Base-by-base conservation (phyloP, 2,113 vertebrate species). In the Nyctibius bracteatus region DNA sequence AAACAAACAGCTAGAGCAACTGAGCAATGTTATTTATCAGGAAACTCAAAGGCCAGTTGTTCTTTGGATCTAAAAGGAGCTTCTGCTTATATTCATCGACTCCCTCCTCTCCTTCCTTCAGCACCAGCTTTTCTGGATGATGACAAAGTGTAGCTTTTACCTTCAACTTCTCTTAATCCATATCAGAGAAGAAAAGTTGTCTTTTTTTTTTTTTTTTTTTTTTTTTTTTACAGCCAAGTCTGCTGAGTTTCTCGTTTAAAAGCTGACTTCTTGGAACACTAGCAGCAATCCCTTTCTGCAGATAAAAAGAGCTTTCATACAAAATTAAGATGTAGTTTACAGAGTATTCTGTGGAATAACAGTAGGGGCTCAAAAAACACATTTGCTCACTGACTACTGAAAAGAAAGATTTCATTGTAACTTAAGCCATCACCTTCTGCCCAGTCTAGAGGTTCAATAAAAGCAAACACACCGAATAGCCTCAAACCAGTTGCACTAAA, bases 321-420 rank as follows among this genome's bases (percentile, higher is more conserved):
- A 86, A 96, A 96, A 96, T 90, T 92, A 86, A 94, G 92, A 93
- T 78, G 85, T 80, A 92, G 79, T 90, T 96, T 91, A 94, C 70
- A 88, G 65, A 4, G 19, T 83, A 83, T 75, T 90, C 81, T 7
- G 0, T 31, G 24, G 33, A 94, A 70, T 91, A 96, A 95, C 92
- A 96, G 93, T 5, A 90, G 67, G 49, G 91, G 58, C 59, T 92
- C 18, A 8, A 94, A 94, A 96, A 95, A 20, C 88, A 81, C 20
- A 95, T 90, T 95, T 95, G 59, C 92, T 96, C 74, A 88, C 67
- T 57, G 78, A 80, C 87, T 92, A 46, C 67, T 74, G 63, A 88
- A 85, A 90, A 96, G 78, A 94, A 96, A 90, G 90, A 92, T 80
- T 92, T 91, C 47, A 66, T 92, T 95, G 88, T 90, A 92, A 73